A percentile compares a stretch with the other conserved stretches of the same genome.
Conservation (phyloP, 2,113 vertebrate genomes). For the Phaetusa simplex region DNA sequence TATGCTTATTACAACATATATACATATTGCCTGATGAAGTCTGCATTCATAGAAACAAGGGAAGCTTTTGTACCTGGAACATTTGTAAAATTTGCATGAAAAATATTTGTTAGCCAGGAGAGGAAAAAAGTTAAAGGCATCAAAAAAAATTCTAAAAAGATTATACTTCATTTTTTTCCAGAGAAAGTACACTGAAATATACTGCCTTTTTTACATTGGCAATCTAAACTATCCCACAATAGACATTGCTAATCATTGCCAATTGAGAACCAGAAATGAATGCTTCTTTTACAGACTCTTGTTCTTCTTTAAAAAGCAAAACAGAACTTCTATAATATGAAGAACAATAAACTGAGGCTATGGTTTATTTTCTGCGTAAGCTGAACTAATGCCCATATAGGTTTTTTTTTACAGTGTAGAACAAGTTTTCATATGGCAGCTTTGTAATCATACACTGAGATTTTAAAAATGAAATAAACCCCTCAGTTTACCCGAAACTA, state of each 20-base stretch:
- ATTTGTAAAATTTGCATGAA: neutral
- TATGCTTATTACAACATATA: neutral
- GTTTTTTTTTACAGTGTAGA: neutral
- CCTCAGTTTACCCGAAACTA: neutral
- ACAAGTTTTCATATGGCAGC: neutral
- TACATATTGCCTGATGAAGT: neutral
- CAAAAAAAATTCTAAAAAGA: neutral
- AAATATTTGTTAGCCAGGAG: neutral
- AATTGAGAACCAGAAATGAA: neutral
- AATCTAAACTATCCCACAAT: neutral
- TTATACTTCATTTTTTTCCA: neutral
- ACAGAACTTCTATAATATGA: neutral
- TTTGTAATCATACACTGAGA: neutral
- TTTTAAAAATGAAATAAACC: neutral
- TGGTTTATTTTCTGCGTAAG: neutral
- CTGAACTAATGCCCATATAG: neutral
- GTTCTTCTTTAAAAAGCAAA: neutral
- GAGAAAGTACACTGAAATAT: neutral
- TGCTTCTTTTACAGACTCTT: neutral
- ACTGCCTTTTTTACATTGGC: neutral
- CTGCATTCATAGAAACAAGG: neutral
- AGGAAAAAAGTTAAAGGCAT: neutral
- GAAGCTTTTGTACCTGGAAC: neutral
- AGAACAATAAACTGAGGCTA: neutral
- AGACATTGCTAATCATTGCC: neutral